Evolutionary conservation across 2,888 invertebrate species (phyloP).

Genomic region (Latrodectus elegans): DNA sequence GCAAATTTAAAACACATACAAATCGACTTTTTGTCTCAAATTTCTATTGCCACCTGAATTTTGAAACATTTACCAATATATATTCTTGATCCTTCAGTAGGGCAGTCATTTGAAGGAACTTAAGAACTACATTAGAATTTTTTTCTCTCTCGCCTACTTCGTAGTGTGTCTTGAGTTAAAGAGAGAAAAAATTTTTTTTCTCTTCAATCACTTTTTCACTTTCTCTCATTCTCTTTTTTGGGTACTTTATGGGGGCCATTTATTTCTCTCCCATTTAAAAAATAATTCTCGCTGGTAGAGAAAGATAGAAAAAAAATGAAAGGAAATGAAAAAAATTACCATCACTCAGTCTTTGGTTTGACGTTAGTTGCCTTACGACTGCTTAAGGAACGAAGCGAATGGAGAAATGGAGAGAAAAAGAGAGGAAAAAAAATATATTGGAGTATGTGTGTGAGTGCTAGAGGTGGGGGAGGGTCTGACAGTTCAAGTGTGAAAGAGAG

Average conservation of each 20-base stretch:
- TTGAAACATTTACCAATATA: not conserved
- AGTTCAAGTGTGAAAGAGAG: conserved; percentile 38
- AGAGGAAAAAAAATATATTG: not conserved
- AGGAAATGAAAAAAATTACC: conserved; percentile 13
- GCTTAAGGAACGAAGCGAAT: conserved; percentile 34
- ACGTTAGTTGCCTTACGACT: conserved; percentile 38
- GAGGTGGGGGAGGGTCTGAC: not conserved
- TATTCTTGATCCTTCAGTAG: conserved; percentile 16
- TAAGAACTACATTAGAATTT: conserved; percentile 47
- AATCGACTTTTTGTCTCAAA: not conserved
- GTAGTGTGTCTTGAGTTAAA: conserved; percentile 17
- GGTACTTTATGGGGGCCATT: conserved; percentile 47
- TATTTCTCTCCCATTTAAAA: conserved; percentile 28
- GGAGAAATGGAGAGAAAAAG: conserved; percentile 1
- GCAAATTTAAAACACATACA: too few relatives aligned
- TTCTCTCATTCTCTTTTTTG: too few relatives aligned
- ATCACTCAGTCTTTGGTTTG: conserved; percentile 25
- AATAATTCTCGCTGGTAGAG: conserved; percentile 19
- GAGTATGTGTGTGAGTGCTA: too few relatives aligned
- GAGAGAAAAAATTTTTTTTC: conserved; percentile 39
- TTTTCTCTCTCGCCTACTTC: conserved; percentile 18
- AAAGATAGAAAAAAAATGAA: conserved; percentile 5
- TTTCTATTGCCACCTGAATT: not conserved
- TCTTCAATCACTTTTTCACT: too few relatives aligned
- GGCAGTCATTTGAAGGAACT: conserved; percentile 42